Base-by-base conservation (phyloP, 2,888 invertebrate genomes). In the Melieria picta region DNA sequence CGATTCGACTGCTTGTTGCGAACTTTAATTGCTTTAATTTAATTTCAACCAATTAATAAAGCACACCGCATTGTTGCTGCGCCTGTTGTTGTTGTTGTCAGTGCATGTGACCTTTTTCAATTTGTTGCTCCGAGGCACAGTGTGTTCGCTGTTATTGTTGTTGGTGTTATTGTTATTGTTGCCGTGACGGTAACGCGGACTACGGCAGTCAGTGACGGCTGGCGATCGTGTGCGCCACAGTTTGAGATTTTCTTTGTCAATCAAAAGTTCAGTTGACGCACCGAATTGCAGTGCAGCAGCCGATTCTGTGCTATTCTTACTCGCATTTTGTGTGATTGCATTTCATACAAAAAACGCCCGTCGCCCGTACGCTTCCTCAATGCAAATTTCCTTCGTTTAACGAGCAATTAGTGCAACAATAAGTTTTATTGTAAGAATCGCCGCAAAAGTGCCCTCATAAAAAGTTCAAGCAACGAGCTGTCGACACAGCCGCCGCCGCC, bases 11-110 rank as follows among this genome's bases (percentile, higher is more conserved):
- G 2, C 45, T n/a, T 13, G 56, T 52, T 16, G 7, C 50, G 46
- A 43, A 42, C 52, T 65, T 70, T 71, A 74, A 74, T 74, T 72
- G 72, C 69, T 64, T 61, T 56, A 74, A 72, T 74, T 81, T 80
- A 82, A 83, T 81, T 82, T 79, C 79, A 78, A 78, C 76, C 80
- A 80, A 81, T 82, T 83, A 80, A 83, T 80, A 77, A 73, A 71
- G 67, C 67, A 67, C 13, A 43, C 43, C 10, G 55, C 13, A 43
- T 42, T 65, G 55, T 47, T 30, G n/a, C 43, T 58, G 42, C 45
- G 60, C 13, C 45, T 50, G 50, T 13, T 67, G 50, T 67, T 67
- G 60, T 67, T 67, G 61, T 67, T 67, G 16, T 61, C 42, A 50
- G 57, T 13, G 50, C 52, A 60, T 52, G 52, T 67, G 67, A 67